phyloP scores from a whole-genome alignment of 2,888 invertebrate species.

The Chelonus formosanus region DNA sequence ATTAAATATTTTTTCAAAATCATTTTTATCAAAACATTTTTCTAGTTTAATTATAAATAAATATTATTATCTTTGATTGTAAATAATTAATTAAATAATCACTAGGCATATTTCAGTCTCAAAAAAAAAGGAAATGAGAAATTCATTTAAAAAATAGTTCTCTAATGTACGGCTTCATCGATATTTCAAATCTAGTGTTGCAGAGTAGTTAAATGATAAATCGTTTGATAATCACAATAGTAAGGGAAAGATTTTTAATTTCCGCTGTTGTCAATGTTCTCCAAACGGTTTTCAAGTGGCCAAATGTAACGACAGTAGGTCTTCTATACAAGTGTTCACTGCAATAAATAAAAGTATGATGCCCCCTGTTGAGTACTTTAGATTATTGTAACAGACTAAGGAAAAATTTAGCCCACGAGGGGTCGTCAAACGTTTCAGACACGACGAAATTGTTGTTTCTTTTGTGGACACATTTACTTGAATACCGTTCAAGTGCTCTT shows the following conservation, averaged over 20 bases:
- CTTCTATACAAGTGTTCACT: conserved; percentile 1
- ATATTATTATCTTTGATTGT: too few species aligned
- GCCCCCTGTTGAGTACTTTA: conserved; percentile 24
- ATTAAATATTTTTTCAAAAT: too few species aligned
- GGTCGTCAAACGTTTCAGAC: conserved; percentile 22
- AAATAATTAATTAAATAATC: too few species aligned
- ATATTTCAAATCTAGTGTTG: too few species aligned
- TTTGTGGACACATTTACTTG: conserved; percentile 34
- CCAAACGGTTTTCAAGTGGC: conserved; percentile 36
- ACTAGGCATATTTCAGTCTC: too few species aligned
- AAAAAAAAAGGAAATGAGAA: too few species aligned
- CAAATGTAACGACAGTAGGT: conserved; percentile 26
- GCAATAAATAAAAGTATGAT: conserved; percentile 12
- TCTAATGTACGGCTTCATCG: too few species aligned
- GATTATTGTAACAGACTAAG: conserved; percentile 24
- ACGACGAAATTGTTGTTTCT: conserved; percentile 33
- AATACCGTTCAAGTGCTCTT: conserved; percentile 34
- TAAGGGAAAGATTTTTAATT: conserved; percentile 26
- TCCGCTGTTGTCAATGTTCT: conserved; percentile 32
- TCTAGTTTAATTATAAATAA: too few species aligned
- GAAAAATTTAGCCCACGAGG: conserved; percentile 27
- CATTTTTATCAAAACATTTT: too few species aligned
- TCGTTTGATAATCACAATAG: too few species aligned
- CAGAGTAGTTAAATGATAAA: too few species aligned
- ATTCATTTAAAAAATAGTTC: background rate